phyloP scores from a whole-genome alignment of 2,113 vertebrate species.

The Bubo scandiacus region DNA sequence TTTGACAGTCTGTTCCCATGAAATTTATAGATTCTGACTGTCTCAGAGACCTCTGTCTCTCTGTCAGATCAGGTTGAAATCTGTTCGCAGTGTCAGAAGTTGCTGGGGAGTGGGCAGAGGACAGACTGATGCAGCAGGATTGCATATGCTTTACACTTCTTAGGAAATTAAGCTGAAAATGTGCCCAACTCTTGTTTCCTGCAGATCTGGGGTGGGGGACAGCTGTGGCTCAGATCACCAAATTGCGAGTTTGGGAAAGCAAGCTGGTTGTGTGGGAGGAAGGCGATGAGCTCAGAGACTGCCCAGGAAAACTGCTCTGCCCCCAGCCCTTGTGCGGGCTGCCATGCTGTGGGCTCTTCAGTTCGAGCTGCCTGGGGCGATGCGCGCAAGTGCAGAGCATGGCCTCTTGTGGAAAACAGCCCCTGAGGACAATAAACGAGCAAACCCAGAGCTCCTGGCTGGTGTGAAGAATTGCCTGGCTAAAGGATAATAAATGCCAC shows the following conservation, averaged over 20 bases:
- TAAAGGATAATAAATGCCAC: constrained; percentile 36
- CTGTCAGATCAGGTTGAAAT: constrained; percentile 16
- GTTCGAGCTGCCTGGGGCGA: not conserved
- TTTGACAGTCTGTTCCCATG: not conserved
- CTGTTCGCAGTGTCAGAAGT: not conserved
- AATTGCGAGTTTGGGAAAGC: not conserved
- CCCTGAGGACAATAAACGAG: not conserved
- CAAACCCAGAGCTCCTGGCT: not conserved
- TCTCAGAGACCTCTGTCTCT: constrained; percentile 8
- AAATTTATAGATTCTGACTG: constrained; percentile 39
- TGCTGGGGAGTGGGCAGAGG: constrained; percentile 16
- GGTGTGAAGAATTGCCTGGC: not conserved
- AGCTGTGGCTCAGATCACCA: not conserved
- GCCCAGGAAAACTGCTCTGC: not conserved
- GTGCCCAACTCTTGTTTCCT: not conserved
- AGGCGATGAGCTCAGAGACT: not conserved
- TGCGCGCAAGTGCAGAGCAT: fast-evolving
- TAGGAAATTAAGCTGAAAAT: not conserved
- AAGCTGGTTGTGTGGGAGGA: not conserved
- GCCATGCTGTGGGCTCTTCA: not conserved
- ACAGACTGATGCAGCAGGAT: not conserved
- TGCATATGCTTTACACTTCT: not conserved
- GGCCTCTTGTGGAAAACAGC: not conserved
- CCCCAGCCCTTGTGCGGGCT: not conserved
- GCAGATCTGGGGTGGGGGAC: not conserved